Percentiles rank a stretch among this genome's conserved stretches.
Evolutionary conservation across 1,140 invertebrate species (phyloP).

Genomic region (Cryptotermes secundus): DNA sequence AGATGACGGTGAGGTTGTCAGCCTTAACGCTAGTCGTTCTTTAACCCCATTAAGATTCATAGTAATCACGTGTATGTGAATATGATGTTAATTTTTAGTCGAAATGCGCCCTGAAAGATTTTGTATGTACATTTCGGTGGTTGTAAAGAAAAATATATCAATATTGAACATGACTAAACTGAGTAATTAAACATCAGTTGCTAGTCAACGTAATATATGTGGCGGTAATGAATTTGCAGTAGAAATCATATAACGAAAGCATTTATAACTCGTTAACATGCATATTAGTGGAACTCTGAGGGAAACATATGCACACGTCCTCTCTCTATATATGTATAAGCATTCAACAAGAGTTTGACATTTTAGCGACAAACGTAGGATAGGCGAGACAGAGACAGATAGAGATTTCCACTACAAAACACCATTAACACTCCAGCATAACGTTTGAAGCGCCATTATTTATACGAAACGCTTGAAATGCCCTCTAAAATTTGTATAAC

Average conservation of each 20-base stretch:
- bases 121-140: no score
- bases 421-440: conserved; percentile 8
- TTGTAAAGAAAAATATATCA: no score
- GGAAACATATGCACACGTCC: neutral
- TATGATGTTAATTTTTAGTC: no score
- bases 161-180: neutral
- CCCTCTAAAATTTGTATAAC: conserved; percentile 14
- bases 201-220: neutral
- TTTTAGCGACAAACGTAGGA: neutral
- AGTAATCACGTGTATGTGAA: no score
- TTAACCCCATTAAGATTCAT: no score
- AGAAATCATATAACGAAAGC: neutral
- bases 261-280: neutral
- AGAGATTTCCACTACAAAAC: neutral
- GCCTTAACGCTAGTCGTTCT: no score
- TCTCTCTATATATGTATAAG: neutral
- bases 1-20: no score
- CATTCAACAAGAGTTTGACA: conserved; percentile 10
- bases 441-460: conserved; percentile 8
- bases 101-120: no score
- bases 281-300: neutral
- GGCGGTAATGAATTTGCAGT: neutral
- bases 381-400: neutral
- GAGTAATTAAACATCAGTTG: neutral
- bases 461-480: conserved; percentile 17